Conservation (phyloP, 2,797 vertebrate species). For the Dallia pectoralis region DNA sequence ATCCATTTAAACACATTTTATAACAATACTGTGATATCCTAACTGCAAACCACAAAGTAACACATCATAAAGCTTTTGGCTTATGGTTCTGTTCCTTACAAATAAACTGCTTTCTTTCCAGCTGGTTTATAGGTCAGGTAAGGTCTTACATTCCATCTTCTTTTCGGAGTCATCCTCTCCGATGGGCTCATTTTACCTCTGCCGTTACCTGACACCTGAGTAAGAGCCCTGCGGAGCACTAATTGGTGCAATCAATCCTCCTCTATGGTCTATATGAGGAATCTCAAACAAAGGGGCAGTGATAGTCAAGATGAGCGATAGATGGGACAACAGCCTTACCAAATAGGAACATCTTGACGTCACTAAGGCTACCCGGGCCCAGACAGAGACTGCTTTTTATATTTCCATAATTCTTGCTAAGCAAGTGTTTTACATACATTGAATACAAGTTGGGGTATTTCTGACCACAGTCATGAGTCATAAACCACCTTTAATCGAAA, state of each 20-base stretch:
- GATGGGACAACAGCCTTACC: constrained; percentile 20
- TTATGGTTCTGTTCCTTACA: not conserved
- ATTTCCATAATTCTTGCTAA: constrained; percentile 26
- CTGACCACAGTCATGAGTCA: not conserved
- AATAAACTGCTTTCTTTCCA: not conserved
- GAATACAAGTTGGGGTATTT: not conserved
- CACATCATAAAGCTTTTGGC: not conserved
- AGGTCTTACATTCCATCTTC: constrained; percentile 25
- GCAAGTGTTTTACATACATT: not conserved
- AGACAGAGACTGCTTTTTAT: not conserved
- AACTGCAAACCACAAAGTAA: not conserved
- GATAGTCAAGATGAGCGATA: constrained; percentile 50
- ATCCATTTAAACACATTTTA: not conserved
- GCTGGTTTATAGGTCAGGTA: not conserved
- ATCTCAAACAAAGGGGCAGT: constrained; percentile 51
- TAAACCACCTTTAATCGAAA: not conserved
- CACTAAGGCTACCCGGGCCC: constrained; percentile 31
- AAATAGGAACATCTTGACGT: constrained; percentile 44
- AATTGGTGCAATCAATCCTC: constrained; percentile 59
- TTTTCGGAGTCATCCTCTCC: not conserved
- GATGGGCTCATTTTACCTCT: constrained; percentile 9
- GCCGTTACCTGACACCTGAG: constrained; percentile 48
- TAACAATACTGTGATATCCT: not conserved
- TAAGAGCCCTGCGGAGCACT: constrained; percentile 29
- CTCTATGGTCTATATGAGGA: constrained; percentile 48